Percentiles rank a stretch among this genome's conserved stretches.
phyloP scores from a whole-genome alignment of 1,140 invertebrate genomes.

The Nebria ingens region DNA sequence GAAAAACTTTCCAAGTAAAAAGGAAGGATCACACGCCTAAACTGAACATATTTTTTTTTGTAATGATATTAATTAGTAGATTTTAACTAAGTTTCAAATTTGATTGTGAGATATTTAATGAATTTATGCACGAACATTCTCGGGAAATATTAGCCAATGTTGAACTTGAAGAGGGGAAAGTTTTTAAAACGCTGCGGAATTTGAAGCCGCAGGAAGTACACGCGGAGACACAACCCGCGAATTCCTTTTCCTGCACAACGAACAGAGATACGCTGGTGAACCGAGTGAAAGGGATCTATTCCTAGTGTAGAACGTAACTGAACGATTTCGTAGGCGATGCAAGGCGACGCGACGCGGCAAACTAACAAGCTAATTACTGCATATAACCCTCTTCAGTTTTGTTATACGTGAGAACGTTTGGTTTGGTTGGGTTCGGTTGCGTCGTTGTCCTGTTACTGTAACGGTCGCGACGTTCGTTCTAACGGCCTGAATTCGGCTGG shows the following conservation, averaged over 20 bases:
- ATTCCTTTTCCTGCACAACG: too few species aligned
- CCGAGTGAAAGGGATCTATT: too few species aligned
- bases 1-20: conserved; percentile 3
- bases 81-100: conserved; percentile 6
- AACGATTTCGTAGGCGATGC: too few species aligned
- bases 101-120: conserved; percentile 5
- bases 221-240: too few species aligned
- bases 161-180: background rate
- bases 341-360: background rate
- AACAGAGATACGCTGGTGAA: too few species aligned
- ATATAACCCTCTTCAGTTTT: background rate
- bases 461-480: background rate
- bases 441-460: background rate
- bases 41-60: conserved; percentile 4
- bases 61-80: conserved; percentile 6
- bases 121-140: background rate
- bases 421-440: background rate
- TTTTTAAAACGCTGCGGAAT: background rate
- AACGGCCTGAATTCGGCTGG: too few species aligned
- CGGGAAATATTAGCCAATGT: background rate
- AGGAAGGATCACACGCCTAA: conserved; percentile 1
- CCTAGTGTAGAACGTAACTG: too few species aligned
- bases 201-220: too few species aligned
- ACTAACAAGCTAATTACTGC: conserved; percentile 7
- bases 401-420: background rate